Evolutionary conservation across 2,888 invertebrate species (phyloP), one percentile per base, ranked within the genome.

Genomic region (Orchestes rusci): DNA sequence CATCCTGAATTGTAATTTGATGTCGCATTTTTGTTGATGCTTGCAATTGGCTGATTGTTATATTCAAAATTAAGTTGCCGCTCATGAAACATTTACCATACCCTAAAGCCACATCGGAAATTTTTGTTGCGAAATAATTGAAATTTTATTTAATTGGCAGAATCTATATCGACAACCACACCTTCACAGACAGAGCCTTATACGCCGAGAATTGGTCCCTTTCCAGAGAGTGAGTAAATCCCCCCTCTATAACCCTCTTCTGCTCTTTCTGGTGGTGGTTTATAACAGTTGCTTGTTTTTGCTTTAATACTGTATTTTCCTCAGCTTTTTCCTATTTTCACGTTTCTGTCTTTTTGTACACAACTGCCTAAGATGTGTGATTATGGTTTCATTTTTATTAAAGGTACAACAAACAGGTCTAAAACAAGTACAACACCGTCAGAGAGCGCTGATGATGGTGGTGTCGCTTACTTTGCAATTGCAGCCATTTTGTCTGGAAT

Each of bases 91-190:
- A n/a, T n/a, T n/a, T n/a, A n/a, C n/a, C n/a, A n/a, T n/a, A n/a
- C n/a, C n/a, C n/a, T n/a, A n/a, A n/a, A n/a, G n/a, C n/a, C n/a
- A n/a, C n/a, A n/a, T n/a, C n/a, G n/a, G n/a, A n/a, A n/a, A n/a
- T n/a, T n/a, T n/a, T n/a, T n/a, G n/a, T n/a, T n/a, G n/a, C n/a
- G n/a, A n/a, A n/a, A n/a, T n/a, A n/a, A n/a, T n/a, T n/a, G n/a
- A n/a, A n/a, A n/a, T n/a, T n/a, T n/a, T n/a, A n/a, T n/a, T 56
- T 56, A 53, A 59, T 62, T 61, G 58, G 63, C 63, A 60, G 65
- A 63, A 59, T 60, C 59, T 55, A 58, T 63, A 56, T 64, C 65
- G 48, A 64, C 64, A 46, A 66, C 62, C 44, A 62, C 64, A 50
- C 58, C 66, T 52, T 57, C 45, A 29, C 45, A 42, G 39, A 42